Percentiles rank a stretch among this genome's conserved stretches.
phyloP scores from a whole-genome alignment of 2,888 invertebrate genomes.

The Phengaris alcon region DNA sequence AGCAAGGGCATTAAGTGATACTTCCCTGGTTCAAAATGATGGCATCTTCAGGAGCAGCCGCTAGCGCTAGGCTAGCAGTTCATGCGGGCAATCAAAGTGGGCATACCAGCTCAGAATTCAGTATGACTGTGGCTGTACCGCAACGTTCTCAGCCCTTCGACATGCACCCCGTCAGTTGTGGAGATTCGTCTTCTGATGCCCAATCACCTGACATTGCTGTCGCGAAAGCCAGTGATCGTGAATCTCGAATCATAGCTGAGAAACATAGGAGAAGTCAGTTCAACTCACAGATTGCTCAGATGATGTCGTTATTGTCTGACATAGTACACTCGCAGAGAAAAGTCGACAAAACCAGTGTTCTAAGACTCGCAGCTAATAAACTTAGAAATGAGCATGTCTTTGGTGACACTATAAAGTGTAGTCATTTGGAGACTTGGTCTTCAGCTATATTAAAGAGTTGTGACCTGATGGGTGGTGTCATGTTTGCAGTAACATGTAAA shows the following conservation, averaged over 20 bases:
- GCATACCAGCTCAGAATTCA: slow-evolving; percentile 50
- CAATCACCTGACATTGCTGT: slow-evolving; percentile 64
- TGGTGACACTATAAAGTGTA: slow-evolving; percentile 74
- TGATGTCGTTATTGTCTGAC: slow-evolving; percentile 90
- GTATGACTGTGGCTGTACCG: slow-evolving; percentile 53
- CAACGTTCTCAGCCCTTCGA: slow-evolving; percentile 49
- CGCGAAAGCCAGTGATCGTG: slow-evolving; percentile 84
- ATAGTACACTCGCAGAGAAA: slow-evolving; percentile 89
- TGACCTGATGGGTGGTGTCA: slow-evolving; percentile 87
- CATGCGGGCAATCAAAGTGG: slow-evolving; percentile 52
- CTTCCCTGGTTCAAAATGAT: slow-evolving; percentile 44
- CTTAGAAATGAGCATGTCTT: slow-evolving; percentile 88
- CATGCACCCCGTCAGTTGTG: slow-evolving; percentile 50
- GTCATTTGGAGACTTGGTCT: slow-evolving; percentile 72
- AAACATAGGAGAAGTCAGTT: slow-evolving; percentile 94
- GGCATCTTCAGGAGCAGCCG: slow-evolving; percentile 57
- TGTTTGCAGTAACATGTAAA: slow-evolving; percentile 87
- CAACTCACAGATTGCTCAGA: slow-evolving; percentile 89
- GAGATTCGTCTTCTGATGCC: slow-evolving; percentile 71
- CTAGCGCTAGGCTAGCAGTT: slow-evolving; percentile 51
- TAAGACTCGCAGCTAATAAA: slow-evolving; percentile 91
- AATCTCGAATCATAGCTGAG: slow-evolving; percentile 92
- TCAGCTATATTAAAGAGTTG: slow-evolving; percentile 81
- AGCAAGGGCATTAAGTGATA: slow-evolving; percentile 39
- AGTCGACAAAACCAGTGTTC: slow-evolving; percentile 94